phyloP scores from a whole-genome alignment of 2,888 invertebrate species.

The Agonopterix alstromeriana region DNA sequence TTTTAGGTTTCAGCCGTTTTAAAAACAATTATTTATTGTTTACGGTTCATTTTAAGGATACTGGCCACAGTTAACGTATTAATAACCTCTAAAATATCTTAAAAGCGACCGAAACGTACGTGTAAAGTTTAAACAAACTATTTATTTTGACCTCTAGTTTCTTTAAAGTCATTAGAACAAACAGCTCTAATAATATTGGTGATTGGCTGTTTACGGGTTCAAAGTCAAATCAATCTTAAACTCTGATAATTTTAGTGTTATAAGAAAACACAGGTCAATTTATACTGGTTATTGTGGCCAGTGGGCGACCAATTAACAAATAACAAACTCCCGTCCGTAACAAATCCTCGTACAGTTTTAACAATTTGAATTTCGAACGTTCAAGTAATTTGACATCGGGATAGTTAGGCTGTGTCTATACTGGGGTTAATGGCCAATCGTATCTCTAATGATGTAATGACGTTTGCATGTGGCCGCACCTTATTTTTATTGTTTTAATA shows the following conservation, averaged over 20 bases:
- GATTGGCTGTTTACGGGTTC: conserved; percentile 5
- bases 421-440: not conserved
- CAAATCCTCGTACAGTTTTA: conserved; percentile 73
- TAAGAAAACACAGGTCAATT: conserved; percentile 15
- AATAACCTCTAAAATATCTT: conserved; percentile 59
- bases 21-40: conserved; percentile 40
- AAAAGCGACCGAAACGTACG: conserved; percentile 52
- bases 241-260: not conserved
- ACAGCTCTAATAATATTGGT: conserved; percentile 28
- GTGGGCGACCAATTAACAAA: conserved; percentile 67
- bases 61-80: conserved; percentile 58
- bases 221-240: conserved; percentile 8
- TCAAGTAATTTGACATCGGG: conserved; percentile 57
- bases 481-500: too few species aligned
- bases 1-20: conserved; percentile 27
- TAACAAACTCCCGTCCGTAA: conserved; percentile 66
- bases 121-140: conserved; percentile 15
- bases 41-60: conserved; percentile 58
- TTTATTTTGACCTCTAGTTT: conserved; percentile 8
- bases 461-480: not conserved
- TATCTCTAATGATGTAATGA: too few species aligned
- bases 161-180: not conserved
- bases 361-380: conserved; percentile 65
- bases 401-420: conserved; percentile 32
- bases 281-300: conserved; percentile 30